Conservation (phyloP, 2,113 vertebrate genomes). For the Salvator merianae region DNA sequence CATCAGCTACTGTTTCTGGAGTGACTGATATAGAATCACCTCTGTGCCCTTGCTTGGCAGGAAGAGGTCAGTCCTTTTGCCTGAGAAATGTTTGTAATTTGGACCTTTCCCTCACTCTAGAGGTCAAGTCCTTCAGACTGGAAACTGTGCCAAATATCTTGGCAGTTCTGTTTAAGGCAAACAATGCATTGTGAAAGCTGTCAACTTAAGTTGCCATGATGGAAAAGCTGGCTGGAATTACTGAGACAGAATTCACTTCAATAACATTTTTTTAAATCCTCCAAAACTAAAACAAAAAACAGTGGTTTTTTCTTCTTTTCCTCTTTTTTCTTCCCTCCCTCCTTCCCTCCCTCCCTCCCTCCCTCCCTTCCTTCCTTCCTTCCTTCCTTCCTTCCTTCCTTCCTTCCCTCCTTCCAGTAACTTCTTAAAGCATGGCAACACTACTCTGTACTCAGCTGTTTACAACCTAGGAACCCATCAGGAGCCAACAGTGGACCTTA, state of each 20-base stretch:
- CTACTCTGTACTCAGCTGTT: too few species aligned
- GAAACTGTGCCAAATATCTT: slow-evolving; percentile 58
- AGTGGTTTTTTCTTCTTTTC: too few species aligned
- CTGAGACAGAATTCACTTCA: slow-evolving; percentile 50
- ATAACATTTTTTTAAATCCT: slow-evolving; percentile 2
- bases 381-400: too few species aligned
- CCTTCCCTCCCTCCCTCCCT: too few species aligned
- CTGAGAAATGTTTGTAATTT: not conserved
- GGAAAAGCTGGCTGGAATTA: slow-evolving; percentile 48
- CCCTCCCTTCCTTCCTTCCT: too few species aligned
- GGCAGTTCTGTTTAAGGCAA: slow-evolving; percentile 55
- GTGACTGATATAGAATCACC: slow-evolving; percentile 9
- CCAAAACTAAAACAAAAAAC: too few species aligned
- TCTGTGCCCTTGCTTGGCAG: not conserved
- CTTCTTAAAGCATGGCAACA: too few species aligned
- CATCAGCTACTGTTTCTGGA: not conserved
- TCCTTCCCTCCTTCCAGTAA: too few species aligned
- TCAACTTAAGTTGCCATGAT: slow-evolving; percentile 57
- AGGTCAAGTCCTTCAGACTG: slow-evolving; percentile 40
- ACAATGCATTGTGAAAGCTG: slow-evolving; percentile 62
- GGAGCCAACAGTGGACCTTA: not conserved
- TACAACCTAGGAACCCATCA: not conserved
- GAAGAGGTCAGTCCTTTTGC: not conserved
- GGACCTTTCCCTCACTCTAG: slow-evolving; percentile 10
- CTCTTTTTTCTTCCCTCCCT: too few species aligned